Evolutionary conservation across 2,113 vertebrate species (phyloP).

Genomic region (Eulemur rufifrons): DNA sequence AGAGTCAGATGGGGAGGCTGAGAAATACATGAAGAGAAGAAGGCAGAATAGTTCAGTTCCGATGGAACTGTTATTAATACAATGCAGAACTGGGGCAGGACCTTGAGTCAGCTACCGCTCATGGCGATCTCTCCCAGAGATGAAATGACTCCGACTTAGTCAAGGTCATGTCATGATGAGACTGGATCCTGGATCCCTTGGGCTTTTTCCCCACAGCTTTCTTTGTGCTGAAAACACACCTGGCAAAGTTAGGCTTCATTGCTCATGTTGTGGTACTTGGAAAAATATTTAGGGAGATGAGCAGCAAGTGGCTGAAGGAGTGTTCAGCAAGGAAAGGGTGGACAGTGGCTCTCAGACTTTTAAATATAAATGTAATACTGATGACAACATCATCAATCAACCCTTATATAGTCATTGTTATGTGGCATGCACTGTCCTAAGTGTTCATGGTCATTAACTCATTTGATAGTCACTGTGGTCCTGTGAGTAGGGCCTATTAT

Average conservation of each 20-base stretch:
- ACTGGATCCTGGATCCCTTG: neutral
- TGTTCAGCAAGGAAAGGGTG: neutral
- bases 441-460: neutral
- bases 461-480: neutral
- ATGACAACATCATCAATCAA: neutral
- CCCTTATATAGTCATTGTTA: neutral
- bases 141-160: neutral
- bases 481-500: neutral
- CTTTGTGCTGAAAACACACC: neutral
- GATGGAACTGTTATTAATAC: rapidly evolving
- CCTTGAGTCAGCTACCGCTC: neutral
- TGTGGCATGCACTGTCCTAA: neutral
- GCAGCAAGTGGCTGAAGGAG: neutral
- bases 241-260: neutral
- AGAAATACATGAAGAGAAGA: neutral
- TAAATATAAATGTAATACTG: neutral
- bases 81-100: neutral
- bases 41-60: neutral
- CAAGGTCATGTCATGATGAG: neutral
- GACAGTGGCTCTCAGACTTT: neutral
- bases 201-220: neutral
- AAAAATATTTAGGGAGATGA: neutral
- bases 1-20: neutral
- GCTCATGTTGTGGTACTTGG: neutral
- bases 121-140: neutral